Percentiles rank a stretch among this genome's conserved stretches.
Conservation (phyloP, 2,113 vertebrate genomes). For the Ceyx cyanopectus region DNA sequence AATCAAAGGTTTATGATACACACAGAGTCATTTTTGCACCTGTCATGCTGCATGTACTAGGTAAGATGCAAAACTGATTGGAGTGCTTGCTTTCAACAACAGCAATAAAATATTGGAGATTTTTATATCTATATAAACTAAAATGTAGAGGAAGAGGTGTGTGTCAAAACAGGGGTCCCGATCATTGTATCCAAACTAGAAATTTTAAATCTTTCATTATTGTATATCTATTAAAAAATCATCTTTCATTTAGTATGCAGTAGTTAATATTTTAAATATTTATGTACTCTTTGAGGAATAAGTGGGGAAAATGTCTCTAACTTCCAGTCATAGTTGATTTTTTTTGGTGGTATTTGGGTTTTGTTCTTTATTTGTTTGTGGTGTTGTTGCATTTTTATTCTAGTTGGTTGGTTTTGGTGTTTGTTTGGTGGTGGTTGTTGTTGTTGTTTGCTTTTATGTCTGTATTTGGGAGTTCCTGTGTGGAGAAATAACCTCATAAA, state of each 20-base stretch:
- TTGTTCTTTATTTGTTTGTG: too few species aligned
- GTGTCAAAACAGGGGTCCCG: not conserved
- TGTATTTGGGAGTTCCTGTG: not conserved
- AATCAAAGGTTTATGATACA: not conserved
- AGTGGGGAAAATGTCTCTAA: not conserved
- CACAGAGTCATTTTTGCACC: not conserved
- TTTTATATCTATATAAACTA: not conserved
- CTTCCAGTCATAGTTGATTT: not conserved
- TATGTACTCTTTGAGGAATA: not conserved
- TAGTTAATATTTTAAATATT: not conserved
- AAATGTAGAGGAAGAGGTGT: not conserved
- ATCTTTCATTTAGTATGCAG: not conserved
- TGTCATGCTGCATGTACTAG: not conserved
- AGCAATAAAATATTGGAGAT: not conserved
- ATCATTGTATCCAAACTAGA: not conserved
- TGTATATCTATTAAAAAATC: not conserved
- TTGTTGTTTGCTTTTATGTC: too few species aligned
- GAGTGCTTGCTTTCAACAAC: not conserved
- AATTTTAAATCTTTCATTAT: not conserved
- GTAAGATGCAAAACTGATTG: not conserved
- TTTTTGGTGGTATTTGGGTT: not conserved
- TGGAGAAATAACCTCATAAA: not conserved
- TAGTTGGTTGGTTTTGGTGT: too few species aligned
- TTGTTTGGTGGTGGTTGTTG: too few species aligned
- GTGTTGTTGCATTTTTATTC: too few species aligned